Evolutionary conservation across 2,113 vertebrate species (phyloP).

Genomic region (Sinocyclocheilus anshuiensis): DNA sequence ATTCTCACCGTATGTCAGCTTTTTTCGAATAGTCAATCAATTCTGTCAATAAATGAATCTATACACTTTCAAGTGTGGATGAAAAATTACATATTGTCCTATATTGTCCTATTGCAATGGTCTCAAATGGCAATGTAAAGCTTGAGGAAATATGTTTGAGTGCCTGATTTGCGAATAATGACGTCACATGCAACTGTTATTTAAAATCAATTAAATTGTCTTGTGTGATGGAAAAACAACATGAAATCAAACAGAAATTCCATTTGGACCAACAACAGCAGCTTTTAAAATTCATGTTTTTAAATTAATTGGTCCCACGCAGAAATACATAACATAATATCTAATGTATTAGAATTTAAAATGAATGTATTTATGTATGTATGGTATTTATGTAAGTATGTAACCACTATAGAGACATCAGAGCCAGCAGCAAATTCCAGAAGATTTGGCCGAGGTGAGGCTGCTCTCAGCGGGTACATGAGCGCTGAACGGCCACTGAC

Average conservation of each 20-base stretch:
- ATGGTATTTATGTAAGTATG: too few relatives aligned
- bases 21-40: background rate
- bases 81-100: background rate
- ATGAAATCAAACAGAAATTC: background rate
- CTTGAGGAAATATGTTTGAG: too few relatives aligned
- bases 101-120: too few relatives aligned
- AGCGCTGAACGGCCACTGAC: too few relatives aligned
- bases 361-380: too few relatives aligned
- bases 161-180: background rate
- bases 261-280: background rate
- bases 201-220: constrained; percentile 21
- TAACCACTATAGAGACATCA: too few relatives aligned
- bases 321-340: too few relatives aligned
- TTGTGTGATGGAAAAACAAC: background rate
- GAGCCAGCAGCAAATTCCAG: too few relatives aligned
- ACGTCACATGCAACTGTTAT: background rate
- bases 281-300: background rate
- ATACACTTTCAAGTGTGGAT: background rate
- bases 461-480: too few relatives aligned
- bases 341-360: too few relatives aligned
- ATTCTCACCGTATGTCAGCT: background rate
- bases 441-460: too few relatives aligned
- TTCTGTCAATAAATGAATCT: background rate
- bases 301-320: background rate
- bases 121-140: background rate